Base-by-base conservation (phyloP, 1,140 invertebrate species). In the Calliopsis andreniformis region DNA sequence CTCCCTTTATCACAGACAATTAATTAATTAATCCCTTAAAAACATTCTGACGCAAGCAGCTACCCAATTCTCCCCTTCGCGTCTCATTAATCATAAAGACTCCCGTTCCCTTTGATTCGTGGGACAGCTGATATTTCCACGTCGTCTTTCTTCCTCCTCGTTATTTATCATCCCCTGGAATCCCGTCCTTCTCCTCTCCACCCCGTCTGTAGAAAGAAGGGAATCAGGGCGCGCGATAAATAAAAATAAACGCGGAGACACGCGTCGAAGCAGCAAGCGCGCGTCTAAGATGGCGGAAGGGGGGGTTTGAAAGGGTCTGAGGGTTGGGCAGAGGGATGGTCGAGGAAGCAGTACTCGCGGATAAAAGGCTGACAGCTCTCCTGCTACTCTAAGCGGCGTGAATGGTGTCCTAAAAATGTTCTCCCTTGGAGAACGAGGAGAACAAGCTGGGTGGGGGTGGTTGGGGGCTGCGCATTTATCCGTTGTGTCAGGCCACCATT, bases 321-420 rank as follows among this genome's bases (percentile, higher is more conserved):
- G 59, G 35, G 35, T 8, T 47, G 45, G 28, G 18, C 18, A 18
- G 12, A 18, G 16, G 55, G 55, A n/a, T 2, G 6, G 7, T 2
- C 30, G 2, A 25, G 49, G 23, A 53, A 20, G 49, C 30, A 1
- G 58, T 43, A 56, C 63, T 39, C 58, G 49, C 55, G 39, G 64
- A 81, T 71, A 75, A 81, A 73, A 81, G 80, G 43, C 70, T 70
- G 81, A 82, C 73, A 62, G 80, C 59, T 79, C 42, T 62, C 49
- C 63, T 59, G 76, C 79, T 59, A 76, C 79, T 80, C 82, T 79
- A 47, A 70, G 71, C 56, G 45, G 62, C 5, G 51, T 76, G 84
- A 85, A 86, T 80, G 73, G 43, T 73, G 72, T 67, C 51, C 83
- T 76, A 76, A 85, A 84, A 85, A 73, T 82, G 71, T 80, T 72